A percentile compares a stretch with the other conserved stretches of the same genome.
Conservation (phyloP, 1,140 invertebrate species). For the Drosophila sulfurigaster region DNA sequence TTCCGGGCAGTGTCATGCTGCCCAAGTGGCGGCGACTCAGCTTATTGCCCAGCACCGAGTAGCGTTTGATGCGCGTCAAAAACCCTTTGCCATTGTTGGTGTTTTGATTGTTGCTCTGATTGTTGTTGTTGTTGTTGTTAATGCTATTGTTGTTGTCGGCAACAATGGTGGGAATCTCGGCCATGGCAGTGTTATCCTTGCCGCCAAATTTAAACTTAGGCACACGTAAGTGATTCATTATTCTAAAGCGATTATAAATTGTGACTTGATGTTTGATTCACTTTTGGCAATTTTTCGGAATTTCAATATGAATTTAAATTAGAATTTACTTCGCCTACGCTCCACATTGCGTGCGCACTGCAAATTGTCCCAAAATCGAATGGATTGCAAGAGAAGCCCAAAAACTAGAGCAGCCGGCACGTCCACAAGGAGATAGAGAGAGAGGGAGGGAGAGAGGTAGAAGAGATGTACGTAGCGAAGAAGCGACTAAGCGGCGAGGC, state of each 20-base stretch:
- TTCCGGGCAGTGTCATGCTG: conserved; percentile 50
- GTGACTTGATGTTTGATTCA: conserved; percentile 3
- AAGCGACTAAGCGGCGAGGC: conserved; percentile 24
- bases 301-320: conserved; percentile 27
- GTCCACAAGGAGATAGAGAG: conserved; percentile 21
- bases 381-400: conserved; percentile 21
- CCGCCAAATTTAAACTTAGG: conserved; percentile 77
- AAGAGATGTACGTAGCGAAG: not conserved
- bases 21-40: conserved; percentile 68
- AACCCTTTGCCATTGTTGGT: conserved; percentile 58
- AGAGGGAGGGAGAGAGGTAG: not conserved
- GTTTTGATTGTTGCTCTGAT: conserved; percentile 25
- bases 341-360: conserved; percentile 44
- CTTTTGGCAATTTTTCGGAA: not conserved
- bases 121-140: conserved; percentile 46
- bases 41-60: conserved; percentile 75
- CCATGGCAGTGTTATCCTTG: conserved; percentile 61
- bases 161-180: conserved; percentile 46
- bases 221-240: conserved; percentile 81
- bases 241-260: conserved; percentile 12
- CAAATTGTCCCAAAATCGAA: conserved; percentile 41
- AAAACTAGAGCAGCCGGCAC: conserved; percentile 37
- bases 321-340: not conserved
- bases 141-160: conserved; percentile 33
- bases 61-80: conserved; percentile 78